Base-by-base conservation (phyloP, 1,140 invertebrate species). In the Polyergus mexicanus region DNA sequence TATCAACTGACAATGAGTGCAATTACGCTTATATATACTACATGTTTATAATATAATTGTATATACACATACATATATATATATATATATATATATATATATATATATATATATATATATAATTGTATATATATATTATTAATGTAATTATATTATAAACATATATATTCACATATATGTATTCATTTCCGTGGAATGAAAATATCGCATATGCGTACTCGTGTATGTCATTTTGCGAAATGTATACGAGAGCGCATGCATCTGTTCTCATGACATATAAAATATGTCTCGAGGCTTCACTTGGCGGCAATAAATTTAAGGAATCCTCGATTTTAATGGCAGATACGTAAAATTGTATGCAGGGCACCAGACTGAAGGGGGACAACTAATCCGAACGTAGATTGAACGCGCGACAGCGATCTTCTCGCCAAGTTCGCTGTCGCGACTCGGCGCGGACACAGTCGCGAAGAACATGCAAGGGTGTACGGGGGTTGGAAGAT, bases 401-500 rank as follows among this genome's bases (percentile, higher is more conserved):
- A 56, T 38, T 63, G 85, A 81, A 41, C 28, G 81, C 28, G 81
- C 22, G 77, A 58, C 81, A 69, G 62, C 63, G 85, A 86, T 83
- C 77, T 80, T 77, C 85, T 51, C 86, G 66, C 38, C 11, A 25
- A 65, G 83, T 56, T 72, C 35, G 56, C 5, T 58, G 47, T 16
- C 28, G 35, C 11, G 7, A 74, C 84, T 88, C 85, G 80, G 77
- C 83, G 84, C 77, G 74, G 6, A 84, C 32, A 32, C 32, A 87
- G 6, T 60, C 38, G 13, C 3, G n/a, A 58, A 51, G 63, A 7
- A 71, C 71, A 58, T 66, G 63, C 81, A 87, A 87, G 85, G 88
- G 86, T 89, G 84, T 95, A 95, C 94, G 93, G 94, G 92, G 91
- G 88, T 94, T 92, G 93, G 92, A 92, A 90, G 93, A 92, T 94